Percentiles rank a stretch among this genome's conserved stretches.
phyloP scores from a whole-genome alignment of 2,113 vertebrate genomes.

The Clupea harengus region DNA sequence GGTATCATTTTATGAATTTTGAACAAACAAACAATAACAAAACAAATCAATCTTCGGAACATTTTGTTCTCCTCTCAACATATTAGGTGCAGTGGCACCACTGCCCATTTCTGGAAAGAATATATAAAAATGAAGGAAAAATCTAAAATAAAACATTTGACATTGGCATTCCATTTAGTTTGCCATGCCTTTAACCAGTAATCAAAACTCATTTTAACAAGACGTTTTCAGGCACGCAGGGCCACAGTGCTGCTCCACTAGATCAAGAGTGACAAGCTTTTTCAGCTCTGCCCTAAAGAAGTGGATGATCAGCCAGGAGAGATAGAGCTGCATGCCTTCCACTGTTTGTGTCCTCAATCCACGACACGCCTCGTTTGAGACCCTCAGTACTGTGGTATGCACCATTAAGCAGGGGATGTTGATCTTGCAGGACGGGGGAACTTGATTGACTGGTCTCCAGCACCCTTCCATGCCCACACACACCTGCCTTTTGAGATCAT shows the following conservation, averaged over 20 bases:
- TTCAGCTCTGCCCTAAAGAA: background rate
- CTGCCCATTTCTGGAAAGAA: background rate
- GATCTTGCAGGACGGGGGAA: constrained; percentile 53
- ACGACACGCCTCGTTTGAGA: constrained; percentile 44
- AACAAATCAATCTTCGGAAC: background rate
- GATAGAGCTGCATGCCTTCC: background rate
- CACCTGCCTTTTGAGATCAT: background rate
- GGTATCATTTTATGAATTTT: background rate
- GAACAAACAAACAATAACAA: background rate
- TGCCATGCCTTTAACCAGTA: background rate
- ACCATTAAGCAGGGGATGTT: constrained; percentile 36
- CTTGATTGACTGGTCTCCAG: constrained; percentile 43
- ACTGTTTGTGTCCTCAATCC: background rate
- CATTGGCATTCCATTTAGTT: too few relatives aligned
- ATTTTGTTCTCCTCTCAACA: background rate
- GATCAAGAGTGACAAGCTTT: background rate
- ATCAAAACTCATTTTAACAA: background rate
- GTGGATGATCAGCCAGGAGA: background rate
- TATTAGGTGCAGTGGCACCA: background rate
- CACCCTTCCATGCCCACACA: background rate
- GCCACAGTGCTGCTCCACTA: background rate
- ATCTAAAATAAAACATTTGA: too few relatives aligned
- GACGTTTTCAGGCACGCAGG: background rate
- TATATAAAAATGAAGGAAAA: too few relatives aligned
- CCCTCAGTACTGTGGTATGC: constrained; percentile 38